Conservation (phyloP, 2,797 vertebrate species). For the Artibeus jamaicensis region DNA sequence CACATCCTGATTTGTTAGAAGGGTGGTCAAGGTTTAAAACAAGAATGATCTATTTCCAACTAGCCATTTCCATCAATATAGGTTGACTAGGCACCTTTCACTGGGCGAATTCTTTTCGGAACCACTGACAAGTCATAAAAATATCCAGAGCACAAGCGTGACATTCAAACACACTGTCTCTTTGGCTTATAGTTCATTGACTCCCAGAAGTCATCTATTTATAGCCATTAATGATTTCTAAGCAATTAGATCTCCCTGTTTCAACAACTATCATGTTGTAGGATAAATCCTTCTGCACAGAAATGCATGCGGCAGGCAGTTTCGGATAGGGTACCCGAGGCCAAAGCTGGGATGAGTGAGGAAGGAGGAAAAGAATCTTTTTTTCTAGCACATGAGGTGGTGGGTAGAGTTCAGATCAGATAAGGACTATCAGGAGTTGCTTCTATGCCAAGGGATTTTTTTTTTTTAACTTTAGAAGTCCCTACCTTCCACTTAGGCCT, state of each 20-base stretch:
- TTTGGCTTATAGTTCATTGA: slow-evolving; percentile 78
- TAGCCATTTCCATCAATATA: slow-evolving; percentile 71
- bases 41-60: slow-evolving; percentile 77
- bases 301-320: slow-evolving; percentile 39
- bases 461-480: slow-evolving; percentile 60
- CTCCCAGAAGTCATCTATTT: slow-evolving; percentile 81
- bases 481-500: slow-evolving; percentile 71
- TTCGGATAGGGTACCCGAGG: slow-evolving; percentile 26
- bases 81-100: slow-evolving; percentile 74
- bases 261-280: slow-evolving; percentile 74
- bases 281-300: slow-evolving; percentile 70
- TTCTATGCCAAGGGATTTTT: slow-evolving; percentile 65
- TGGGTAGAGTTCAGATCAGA: slow-evolving; percentile 61
- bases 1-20: slow-evolving; percentile 77
- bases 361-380: not conserved
- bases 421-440: slow-evolving; percentile 62
- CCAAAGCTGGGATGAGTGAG: slow-evolving; percentile 51
- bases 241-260: slow-evolving; percentile 77
- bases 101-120: slow-evolving; percentile 68
- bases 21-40: slow-evolving; percentile 78
- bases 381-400: slow-evolving; percentile 37
- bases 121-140: slow-evolving; percentile 80
- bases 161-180: slow-evolving; percentile 79
- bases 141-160: slow-evolving; percentile 74
- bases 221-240: slow-evolving; percentile 83